phyloP scores from a whole-genome alignment of 1,140 invertebrate species.

The Frieseomelitta varia region DNA sequence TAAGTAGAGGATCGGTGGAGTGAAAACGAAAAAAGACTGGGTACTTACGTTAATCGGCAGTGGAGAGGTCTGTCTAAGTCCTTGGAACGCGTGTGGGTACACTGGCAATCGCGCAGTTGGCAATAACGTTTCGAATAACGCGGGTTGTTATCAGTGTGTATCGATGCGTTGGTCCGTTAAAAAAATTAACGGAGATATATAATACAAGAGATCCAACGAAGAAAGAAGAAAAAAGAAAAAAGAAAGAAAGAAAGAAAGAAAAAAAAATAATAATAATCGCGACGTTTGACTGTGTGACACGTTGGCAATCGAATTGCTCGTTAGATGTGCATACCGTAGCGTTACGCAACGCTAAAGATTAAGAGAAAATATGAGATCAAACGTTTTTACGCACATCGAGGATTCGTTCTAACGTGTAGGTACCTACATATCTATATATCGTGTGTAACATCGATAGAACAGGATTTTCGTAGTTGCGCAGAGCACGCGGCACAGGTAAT shows the following conservation, averaged over 20 bases:
- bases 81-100: background rate
- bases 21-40: too few relatives aligned
- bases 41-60: background rate
- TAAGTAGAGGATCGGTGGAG: background rate
- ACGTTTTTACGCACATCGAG: conserved; percentile 13
- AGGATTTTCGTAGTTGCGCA: background rate
- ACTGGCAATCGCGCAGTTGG: too few relatives aligned
- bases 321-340: background rate
- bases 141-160: too few relatives aligned
- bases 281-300: background rate
- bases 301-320: background rate
- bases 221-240: too few relatives aligned
- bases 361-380: conserved; percentile 43
- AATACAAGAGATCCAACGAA: background rate
- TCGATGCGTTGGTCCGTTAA: background rate
- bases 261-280: too few relatives aligned
- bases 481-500: background rate
- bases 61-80: background rate
- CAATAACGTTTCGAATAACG: too few relatives aligned
- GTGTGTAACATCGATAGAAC: background rate
- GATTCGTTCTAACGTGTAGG: background rate
- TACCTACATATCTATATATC: background rate
- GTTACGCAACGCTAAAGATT: background rate
- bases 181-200: background rate
- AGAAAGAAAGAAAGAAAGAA: too few relatives aligned